Conservation (phyloP, 1,140 invertebrate species). For the Drosophila oshimai region DNA sequence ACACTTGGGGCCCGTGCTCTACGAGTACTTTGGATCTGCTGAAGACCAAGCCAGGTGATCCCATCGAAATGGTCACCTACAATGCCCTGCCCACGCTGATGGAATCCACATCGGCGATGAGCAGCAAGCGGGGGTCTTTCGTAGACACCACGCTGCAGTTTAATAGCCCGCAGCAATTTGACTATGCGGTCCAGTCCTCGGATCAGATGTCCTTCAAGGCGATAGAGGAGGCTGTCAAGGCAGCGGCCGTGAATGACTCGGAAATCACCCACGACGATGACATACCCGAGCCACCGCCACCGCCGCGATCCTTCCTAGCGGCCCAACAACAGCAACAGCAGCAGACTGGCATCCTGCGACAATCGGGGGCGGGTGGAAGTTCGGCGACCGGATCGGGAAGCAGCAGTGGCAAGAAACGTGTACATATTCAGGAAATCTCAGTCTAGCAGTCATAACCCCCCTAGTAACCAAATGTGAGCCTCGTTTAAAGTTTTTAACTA, state of each 20-base stretch:
- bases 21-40: constrained; percentile 75
- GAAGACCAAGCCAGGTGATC: constrained; percentile 60
- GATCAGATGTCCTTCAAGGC: constrained; percentile 83
- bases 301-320: constrained; percentile 84
- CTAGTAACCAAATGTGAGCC: constrained; percentile 20
- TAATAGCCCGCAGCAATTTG: constrained; percentile 62
- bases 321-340: constrained; percentile 82
- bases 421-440: constrained; percentile 94
- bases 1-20: constrained; percentile 66
- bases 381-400: constrained; percentile 84
- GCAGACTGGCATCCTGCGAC: constrained; percentile 85
- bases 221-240: constrained; percentile 84
- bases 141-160: constrained; percentile 44
- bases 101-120: constrained; percentile 36
- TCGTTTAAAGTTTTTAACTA: not conserved
- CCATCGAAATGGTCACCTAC: constrained; percentile 71
- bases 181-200: constrained; percentile 83
- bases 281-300: constrained; percentile 88
- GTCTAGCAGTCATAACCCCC: constrained; percentile 85
- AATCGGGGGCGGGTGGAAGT: constrained; percentile 83
- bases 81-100: constrained; percentile 48
- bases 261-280: constrained; percentile 84
- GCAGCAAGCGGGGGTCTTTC: constrained; percentile 73
- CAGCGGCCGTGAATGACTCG: constrained; percentile 55
- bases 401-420: constrained; percentile 90